phyloP scores from a whole-genome alignment of 2,888 invertebrate species.

The Synergus japonicus region DNA sequence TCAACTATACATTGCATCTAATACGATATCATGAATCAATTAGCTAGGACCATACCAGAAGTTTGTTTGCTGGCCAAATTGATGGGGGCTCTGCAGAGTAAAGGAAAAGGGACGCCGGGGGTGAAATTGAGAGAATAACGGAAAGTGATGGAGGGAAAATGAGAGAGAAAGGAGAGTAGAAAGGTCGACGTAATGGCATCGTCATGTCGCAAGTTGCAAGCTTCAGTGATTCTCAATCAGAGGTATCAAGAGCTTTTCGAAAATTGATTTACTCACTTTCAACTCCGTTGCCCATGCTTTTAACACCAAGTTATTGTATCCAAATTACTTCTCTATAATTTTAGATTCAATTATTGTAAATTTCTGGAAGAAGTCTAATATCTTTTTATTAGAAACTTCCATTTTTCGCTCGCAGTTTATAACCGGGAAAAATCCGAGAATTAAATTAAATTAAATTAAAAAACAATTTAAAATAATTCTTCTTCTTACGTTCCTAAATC shows the following conservation, averaged over 20 bases:
- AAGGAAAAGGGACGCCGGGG: not conserved
- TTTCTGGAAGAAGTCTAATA: not conserved
- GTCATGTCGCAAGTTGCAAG: slow-evolving; percentile 72
- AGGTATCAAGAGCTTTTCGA: slow-evolving; percentile 29
- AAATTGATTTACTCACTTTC: slow-evolving; percentile 28
- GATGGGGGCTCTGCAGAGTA: slow-evolving; percentile 36
- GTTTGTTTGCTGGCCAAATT: slow-evolving; percentile 41
- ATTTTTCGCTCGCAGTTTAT: no score
- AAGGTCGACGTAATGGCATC: slow-evolving; percentile 68
- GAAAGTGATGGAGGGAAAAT: slow-evolving; percentile 46
- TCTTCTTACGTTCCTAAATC: no score
- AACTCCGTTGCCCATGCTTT: slow-evolving; percentile 5
- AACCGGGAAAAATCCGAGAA: no score
- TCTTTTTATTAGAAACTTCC: not conserved
- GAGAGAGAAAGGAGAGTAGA: slow-evolving; percentile 46
- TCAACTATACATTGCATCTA: slow-evolving; percentile 21
- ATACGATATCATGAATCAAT: slow-evolving; percentile 38
- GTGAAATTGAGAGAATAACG: slow-evolving; percentile 41
- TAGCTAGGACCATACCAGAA: slow-evolving; percentile 14
- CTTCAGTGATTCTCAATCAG: slow-evolving; percentile 71
- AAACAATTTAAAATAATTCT: no score
- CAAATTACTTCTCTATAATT: not conserved
- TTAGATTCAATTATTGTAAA: not conserved
- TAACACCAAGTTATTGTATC: not conserved
- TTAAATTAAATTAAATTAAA: no score